Evolutionary conservation across 1,140 invertebrate species (phyloP).

Genomic region (Nasonia vitripennis): DNA sequence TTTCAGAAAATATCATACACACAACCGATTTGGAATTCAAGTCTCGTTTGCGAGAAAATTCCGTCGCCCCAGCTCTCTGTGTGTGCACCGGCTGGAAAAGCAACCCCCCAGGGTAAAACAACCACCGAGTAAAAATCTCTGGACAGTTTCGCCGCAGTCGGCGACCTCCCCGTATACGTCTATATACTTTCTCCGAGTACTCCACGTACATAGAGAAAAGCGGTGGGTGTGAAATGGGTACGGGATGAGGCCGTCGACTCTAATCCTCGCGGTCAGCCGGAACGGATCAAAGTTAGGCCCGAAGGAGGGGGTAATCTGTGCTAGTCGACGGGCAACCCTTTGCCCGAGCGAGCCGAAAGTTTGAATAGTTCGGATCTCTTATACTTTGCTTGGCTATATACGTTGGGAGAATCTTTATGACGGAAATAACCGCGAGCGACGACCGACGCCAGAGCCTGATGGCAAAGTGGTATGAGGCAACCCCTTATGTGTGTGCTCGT

Average conservation of each 20-base stretch:
- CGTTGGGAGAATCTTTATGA: not conserved
- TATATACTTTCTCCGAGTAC: not conserved
- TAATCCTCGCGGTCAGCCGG: constrained; percentile 9
- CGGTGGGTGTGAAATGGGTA: not conserved
- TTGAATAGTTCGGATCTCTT: not conserved
- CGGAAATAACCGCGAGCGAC: constrained; percentile 1
- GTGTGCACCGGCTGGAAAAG: not conserved
- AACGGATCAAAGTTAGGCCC: not conserved
- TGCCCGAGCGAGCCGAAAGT: not conserved
- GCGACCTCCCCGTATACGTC: too few species aligned
- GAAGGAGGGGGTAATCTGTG: not conserved
- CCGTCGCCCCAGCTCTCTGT: too few species aligned
- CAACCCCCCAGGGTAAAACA: not conserved
- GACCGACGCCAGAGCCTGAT: not conserved
- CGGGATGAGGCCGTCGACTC: not conserved
- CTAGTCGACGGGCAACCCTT: not conserved
- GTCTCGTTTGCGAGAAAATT: too few species aligned
- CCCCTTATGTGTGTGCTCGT: not conserved
- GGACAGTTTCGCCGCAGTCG: not conserved
- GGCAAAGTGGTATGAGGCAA: not conserved
- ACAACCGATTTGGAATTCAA: too few species aligned
- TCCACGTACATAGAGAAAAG: not conserved
- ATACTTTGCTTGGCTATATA: not conserved
- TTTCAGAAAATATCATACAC: too few species aligned
- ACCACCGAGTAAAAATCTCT: not conserved